These are phyloP conservation scores for Anthopleura xanthogrammica DNA, from an alignment of 92 coral and sea anemone genomes.

Conservation along the genomic window DNA sequence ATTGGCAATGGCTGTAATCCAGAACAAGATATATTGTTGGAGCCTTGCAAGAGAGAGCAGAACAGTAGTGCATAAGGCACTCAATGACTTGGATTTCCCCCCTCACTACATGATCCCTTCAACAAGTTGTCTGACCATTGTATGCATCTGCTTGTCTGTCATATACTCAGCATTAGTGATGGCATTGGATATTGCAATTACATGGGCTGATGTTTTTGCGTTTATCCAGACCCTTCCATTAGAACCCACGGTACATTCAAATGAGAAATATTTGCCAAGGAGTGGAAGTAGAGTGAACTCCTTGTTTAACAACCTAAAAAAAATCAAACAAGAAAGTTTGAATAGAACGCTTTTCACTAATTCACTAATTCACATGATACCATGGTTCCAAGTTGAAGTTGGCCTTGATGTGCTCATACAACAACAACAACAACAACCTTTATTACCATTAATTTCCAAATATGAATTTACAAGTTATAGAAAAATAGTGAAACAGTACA, in stretches of 20 bases:
- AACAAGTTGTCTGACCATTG: constrained; percentile 79
- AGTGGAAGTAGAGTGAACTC: constrained; percentile 66
- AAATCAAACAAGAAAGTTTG: not conserved
- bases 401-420: too few species aligned
- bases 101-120: constrained; percentile 62
- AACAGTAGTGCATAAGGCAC: too few species aligned
- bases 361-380: too few species aligned
- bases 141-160: constrained; percentile 72
- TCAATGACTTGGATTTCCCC: too few species aligned
- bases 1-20: too few species aligned
- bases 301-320: constrained; percentile 71
- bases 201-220: constrained; percentile 54
- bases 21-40: too few species aligned
- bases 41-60: too few species aligned
- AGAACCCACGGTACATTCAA: constrained; percentile 93
- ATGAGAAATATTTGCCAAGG: constrained; percentile 83
- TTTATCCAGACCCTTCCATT: constrained; percentile 96
- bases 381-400: too few species aligned
- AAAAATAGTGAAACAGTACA: too few species aligned
- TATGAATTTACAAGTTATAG: too few species aligned
- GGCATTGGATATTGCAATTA: constrained; percentile 79
- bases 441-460: too few species aligned
- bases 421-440: too few species aligned
- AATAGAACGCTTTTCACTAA: not conserved
- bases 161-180: constrained; percentile 86